A percentile compares a stretch with the other conserved stretches of the same genome.
Evolutionary conservation across 2,888 invertebrate genomes (phyloP).

Genomic region (Eristalis tenax): DNA sequence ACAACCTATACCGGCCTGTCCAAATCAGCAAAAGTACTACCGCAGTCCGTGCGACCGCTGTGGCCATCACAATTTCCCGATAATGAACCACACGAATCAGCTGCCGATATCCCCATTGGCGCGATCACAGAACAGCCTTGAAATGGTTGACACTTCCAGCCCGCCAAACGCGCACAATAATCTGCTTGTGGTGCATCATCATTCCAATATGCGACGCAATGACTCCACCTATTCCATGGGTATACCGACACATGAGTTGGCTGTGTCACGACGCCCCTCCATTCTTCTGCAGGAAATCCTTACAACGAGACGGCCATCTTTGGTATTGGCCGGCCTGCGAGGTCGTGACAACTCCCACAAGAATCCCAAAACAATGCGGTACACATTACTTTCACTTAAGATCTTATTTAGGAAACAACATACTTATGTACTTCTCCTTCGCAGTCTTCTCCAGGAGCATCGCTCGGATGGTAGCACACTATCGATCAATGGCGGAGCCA

Average conservation of each 20-base stretch:
- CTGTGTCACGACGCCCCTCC: constrained; percentile 80
- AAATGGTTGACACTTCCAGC: constrained; percentile 75
- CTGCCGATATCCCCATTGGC: constrained; percentile 77
- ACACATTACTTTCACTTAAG: constrained; percentile 41
- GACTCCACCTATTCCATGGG: constrained; percentile 75
- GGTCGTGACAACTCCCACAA: constrained; percentile 71
- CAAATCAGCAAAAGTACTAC: constrained; percentile 67
- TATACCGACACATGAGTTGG: constrained; percentile 76
- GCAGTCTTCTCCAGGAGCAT: constrained; percentile 74
- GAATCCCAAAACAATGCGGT: constrained; percentile 77
- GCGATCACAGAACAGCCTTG: constrained; percentile 79
- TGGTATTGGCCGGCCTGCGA: constrained; percentile 83
- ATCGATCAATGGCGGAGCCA: constrained; percentile 75
- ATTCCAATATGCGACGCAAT: constrained; percentile 74
- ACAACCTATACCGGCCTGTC: neutral
- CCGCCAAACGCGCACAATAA: constrained; percentile 74
- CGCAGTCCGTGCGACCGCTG: constrained; percentile 78
- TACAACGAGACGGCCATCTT: constrained; percentile 83
- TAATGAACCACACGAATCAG: constrained; percentile 76
- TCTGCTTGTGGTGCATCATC: constrained; percentile 72
- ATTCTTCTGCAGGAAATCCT: constrained; percentile 80
- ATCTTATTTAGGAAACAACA: neutral
- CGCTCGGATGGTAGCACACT: constrained; percentile 76
- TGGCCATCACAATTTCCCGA: constrained; percentile 77
- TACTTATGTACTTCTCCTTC: neutral